A percentile compares a stretch with the other conserved stretches of the same genome.
Evolutionary conservation across 2,113 vertebrate genomes (phyloP).

Genomic region (Nothoprocta perdicaria): DNA sequence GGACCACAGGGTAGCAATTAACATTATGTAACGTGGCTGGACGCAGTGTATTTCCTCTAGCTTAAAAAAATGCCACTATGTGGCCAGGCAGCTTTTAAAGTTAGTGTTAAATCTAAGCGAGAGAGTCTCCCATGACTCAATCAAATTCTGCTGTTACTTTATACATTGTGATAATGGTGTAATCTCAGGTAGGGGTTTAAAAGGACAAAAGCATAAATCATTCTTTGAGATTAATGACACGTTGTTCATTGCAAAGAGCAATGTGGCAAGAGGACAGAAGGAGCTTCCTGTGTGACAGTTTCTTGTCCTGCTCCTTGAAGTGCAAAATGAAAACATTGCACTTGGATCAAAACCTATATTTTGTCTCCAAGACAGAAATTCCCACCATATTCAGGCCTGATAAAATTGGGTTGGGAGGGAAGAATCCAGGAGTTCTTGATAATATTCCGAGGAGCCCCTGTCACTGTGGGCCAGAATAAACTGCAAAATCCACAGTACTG

Average conservation of each 20-base stretch:
- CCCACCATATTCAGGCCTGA: background rate
- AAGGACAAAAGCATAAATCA: slow-evolving; percentile 53
- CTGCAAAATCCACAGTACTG: background rate
- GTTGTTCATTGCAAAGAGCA: background rate
- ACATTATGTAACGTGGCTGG: slow-evolving; percentile 27
- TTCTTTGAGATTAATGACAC: slow-evolving; percentile 26
- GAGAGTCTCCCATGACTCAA: slow-evolving; percentile 29
- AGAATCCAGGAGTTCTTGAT: background rate
- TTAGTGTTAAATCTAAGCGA: slow-evolving; percentile 33
- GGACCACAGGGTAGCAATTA: background rate
- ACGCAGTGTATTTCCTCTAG: background rate
- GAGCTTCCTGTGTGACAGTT: background rate
- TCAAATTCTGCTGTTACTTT: slow-evolving; percentile 42
- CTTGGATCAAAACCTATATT: background rate
- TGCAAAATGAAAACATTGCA: background rate
- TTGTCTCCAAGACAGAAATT: background rate
- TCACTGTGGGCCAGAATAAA: background rate
- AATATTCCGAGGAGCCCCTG: background rate
- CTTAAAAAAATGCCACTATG: background rate
- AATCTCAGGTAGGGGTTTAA: slow-evolving; percentile 33
- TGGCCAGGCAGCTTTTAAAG: slow-evolving; percentile 48
- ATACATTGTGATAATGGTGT: slow-evolving; percentile 18
- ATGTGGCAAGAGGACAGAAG: background rate
- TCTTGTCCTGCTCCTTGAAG: background rate
- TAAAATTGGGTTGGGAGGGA: background rate